These are phyloP conservation scores for Drosophila lacertosa DNA, from an alignment of 1,140 invertebrate species.

Conservation along the genomic window DNA sequence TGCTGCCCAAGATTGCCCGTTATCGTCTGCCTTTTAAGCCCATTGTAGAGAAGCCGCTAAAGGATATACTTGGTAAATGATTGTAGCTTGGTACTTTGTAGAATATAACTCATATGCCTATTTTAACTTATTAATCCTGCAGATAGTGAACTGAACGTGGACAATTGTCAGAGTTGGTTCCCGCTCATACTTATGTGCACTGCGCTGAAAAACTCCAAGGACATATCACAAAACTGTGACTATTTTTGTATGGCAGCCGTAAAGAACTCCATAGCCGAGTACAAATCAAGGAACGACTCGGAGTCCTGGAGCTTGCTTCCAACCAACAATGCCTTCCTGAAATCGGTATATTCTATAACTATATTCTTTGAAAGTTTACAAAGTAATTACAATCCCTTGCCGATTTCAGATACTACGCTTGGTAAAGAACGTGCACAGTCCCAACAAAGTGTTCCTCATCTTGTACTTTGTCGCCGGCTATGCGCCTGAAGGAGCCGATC, in stretches of 20 bases:
- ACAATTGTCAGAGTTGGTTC: conserved; percentile 82
- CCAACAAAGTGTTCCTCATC: conserved; percentile 69
- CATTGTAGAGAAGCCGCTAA: conserved; percentile 72
- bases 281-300: conserved; percentile 67
- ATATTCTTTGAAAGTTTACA: neutral
- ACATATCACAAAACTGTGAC: conserved; percentile 67
- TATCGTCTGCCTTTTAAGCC: conserved; percentile 79
- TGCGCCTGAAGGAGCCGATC: conserved; percentile 85
- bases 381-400: conserved; percentile 3
- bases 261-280: conserved; percentile 78
- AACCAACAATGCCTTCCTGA: conserved; percentile 81
- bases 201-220: conserved; percentile 65
- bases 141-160: conserved; percentile 77
- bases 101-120: neutral
- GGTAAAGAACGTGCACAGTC: conserved; percentile 61
- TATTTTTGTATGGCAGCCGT: conserved; percentile 82
- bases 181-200: conserved; percentile 79
- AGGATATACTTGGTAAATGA: conserved; percentile 71
- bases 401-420: conserved; percentile 63
- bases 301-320: conserved; percentile 78
- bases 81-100: neutral
- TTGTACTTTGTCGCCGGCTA: conserved; percentile 77
- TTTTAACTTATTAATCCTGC: neutral
- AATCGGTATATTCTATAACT: conserved; percentile 50
- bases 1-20: conserved; percentile 77